phyloP scores from a whole-genome alignment of 2,113 vertebrate genomes.

The Platysternon megacephalum region DNA sequence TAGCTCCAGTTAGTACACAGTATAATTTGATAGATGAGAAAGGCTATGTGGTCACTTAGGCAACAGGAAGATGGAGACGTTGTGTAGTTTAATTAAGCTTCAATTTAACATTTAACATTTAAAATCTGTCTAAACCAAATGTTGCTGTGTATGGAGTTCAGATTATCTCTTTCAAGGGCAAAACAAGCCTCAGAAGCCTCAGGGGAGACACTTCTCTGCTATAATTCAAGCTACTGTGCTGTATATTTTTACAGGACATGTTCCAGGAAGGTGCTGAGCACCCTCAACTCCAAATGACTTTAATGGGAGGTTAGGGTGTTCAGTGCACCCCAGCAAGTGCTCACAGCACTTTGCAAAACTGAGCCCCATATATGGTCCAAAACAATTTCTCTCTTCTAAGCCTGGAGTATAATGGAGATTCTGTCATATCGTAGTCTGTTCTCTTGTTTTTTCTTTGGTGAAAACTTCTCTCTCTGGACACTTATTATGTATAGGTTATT shows the following conservation, averaged over 20 bases:
- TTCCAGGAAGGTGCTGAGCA: background rate
- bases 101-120: background rate
- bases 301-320: background rate
- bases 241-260: background rate
- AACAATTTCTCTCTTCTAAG: background rate
- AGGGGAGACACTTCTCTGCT: too few species aligned
- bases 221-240: background rate
- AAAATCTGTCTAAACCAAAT: background rate
- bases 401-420: background rate
- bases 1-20: background rate
- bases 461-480: background rate
- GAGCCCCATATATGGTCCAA: background rate
- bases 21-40: background rate
- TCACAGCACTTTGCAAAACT: background rate
- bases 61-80: background rate
- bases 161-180: background rate
- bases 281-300: background rate
- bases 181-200: background rate
- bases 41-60: fast-evolving
- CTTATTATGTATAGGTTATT: background rate
- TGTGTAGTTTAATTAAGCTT: background rate
- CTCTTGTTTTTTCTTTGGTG: background rate
- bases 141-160: background rate
- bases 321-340: background rate
- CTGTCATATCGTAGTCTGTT: background rate